Conservation (phyloP, 2,797 vertebrate species). For the Acanthiza pusilla region DNA sequence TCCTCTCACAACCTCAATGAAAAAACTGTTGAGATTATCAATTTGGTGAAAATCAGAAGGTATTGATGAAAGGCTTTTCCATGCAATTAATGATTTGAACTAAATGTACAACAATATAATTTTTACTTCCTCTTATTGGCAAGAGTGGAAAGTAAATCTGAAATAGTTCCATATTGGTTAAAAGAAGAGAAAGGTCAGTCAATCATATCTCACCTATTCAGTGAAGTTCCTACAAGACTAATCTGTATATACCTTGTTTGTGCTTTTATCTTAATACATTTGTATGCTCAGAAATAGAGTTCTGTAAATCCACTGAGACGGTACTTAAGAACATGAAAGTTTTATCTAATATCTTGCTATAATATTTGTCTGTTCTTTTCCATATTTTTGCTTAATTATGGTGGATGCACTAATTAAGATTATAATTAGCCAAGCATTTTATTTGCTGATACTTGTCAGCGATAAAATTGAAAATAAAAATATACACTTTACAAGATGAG, state of each 20-base stretch:
- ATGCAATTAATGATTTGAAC: background rate
- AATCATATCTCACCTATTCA: background rate
- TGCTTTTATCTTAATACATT: background rate
- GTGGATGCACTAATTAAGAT: background rate
- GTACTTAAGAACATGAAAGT: background rate
- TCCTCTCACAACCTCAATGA: background rate
- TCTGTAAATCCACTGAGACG: background rate
- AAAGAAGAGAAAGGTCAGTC: background rate
- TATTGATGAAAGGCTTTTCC: background rate
- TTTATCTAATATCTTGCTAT: background rate
- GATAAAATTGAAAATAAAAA: background rate
- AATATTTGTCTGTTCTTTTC: background rate
- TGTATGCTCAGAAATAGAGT: background rate
- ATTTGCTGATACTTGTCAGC: background rate
- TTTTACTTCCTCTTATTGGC: background rate
- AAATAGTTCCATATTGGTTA: background rate
- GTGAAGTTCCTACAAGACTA: background rate
- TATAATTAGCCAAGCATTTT: background rate
- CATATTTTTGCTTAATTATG: background rate
- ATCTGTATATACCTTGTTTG: accelerated
- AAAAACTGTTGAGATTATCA: background rate
- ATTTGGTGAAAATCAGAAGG: background rate
- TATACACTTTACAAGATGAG: background rate
- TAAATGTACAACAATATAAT: background rate
- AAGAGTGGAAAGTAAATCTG: background rate